Conservation (phyloP, 2,888 invertebrate genomes). For the Nymphalis polychloros region DNA sequence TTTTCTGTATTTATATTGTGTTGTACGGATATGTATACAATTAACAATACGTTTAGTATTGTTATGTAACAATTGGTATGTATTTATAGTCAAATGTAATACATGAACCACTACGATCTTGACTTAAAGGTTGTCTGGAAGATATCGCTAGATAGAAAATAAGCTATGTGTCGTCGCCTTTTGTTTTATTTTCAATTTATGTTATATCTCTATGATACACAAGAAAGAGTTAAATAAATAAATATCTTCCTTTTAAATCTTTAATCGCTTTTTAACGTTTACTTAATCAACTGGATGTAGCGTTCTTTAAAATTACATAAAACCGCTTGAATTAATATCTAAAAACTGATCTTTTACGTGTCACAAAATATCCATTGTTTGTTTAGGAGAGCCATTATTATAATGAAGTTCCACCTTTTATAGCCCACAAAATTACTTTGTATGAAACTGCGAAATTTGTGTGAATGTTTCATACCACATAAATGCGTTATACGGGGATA, state of each 20-base stretch:
- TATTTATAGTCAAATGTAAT: no score
- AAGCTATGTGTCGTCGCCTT: no score
- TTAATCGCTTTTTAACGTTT: background rate
- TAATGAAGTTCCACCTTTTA: constrained; percentile 13
- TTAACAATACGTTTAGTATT: no score
- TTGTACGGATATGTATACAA: no score
- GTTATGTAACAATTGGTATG: no score
- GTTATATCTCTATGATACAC: no score
- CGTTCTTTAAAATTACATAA: background rate
- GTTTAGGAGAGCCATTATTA: constrained; percentile 12
- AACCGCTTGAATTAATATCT: background rate
- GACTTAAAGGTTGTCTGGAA: no score
- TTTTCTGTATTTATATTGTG: no score
- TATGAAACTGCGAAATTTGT: constrained; percentile 9
- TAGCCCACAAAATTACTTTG: constrained; percentile 2
- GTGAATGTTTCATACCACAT: constrained; percentile 2
- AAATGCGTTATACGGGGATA: background rate
- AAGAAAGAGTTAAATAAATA: background rate
- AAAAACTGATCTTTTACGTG: constrained; percentile 9
- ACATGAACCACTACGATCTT: no score
- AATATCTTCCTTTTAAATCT: background rate
- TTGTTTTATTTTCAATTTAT: no score
- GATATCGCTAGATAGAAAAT: no score
- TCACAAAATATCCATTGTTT: constrained; percentile 12
- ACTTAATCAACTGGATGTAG: no score